phyloP scores from a whole-genome alignment of 2,888 invertebrate species.

The Exephanes ischioxanthus region DNA sequence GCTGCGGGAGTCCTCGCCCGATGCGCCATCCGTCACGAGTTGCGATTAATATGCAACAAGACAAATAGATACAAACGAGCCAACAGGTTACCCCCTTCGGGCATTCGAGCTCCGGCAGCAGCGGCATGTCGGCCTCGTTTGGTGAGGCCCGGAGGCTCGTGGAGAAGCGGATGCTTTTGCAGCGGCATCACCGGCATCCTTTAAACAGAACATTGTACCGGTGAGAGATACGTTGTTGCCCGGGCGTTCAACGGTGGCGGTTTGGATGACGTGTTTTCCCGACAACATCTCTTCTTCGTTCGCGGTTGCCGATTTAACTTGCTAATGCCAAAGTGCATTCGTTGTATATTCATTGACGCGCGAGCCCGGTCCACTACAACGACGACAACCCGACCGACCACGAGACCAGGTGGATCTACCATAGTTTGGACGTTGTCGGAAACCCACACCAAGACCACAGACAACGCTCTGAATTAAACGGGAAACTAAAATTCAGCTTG shows the following conservation, averaged over 20 bases:
- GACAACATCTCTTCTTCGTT: slow-evolving; percentile 71
- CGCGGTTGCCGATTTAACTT: slow-evolving; percentile 76
- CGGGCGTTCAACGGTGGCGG: slow-evolving; percentile 39
- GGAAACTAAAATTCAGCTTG: not conserved
- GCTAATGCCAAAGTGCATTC: slow-evolving; percentile 77
- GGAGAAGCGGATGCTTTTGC: slow-evolving; percentile 52
- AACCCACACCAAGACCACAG: not conserved
- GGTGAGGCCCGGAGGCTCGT: slow-evolving; percentile 38
- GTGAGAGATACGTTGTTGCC: slow-evolving; percentile 59
- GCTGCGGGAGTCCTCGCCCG: slow-evolving; percentile 17
- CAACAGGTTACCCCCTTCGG: slow-evolving; percentile 73
- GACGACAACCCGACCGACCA: slow-evolving; percentile 43
- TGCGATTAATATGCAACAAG: slow-evolving; percentile 69
- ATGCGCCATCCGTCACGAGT: slow-evolving; percentile 53
- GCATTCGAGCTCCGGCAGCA: slow-evolving; percentile 45
- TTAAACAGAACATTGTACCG: slow-evolving; percentile 44
- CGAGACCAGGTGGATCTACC: slow-evolving; percentile 4
- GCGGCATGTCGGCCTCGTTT: slow-evolving; percentile 47
- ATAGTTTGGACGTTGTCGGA: not conserved
- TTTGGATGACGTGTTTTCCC: slow-evolving; percentile 71
- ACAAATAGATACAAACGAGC: slow-evolving; percentile 72
- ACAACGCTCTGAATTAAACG: not conserved
- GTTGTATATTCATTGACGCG: slow-evolving; percentile 80
- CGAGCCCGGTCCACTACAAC: slow-evolving; percentile 54
- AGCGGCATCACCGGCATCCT: slow-evolving; percentile 48